Evolutionary conservation across 2,113 vertebrate species (phyloP).

Genomic region (Anguilla japonica): DNA sequence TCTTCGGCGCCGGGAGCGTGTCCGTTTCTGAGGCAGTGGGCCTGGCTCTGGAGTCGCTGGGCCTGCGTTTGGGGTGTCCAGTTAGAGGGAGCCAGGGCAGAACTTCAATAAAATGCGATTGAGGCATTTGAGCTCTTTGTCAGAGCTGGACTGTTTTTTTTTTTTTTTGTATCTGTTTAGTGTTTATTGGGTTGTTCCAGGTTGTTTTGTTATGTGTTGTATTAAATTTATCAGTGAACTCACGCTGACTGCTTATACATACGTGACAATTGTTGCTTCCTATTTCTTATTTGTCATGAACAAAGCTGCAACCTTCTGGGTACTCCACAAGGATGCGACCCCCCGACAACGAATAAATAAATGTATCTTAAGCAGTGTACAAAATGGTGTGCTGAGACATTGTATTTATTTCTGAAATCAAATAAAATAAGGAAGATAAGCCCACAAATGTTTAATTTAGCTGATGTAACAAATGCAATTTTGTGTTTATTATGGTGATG

Average conservation of each 20-base stretch:
- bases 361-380: not conserved
- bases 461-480: not conserved
- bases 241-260: not conserved
- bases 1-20: slow-evolving; percentile 13
- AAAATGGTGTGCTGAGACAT: not conserved
- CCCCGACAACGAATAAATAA: not conserved
- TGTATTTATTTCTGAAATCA: not conserved
- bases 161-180: not conserved
- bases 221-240: too few species aligned
- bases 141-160: not conserved
- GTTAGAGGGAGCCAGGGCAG: not conserved
- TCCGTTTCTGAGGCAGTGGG: not conserved
- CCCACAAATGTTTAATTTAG: not conserved
- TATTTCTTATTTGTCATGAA: not conserved
- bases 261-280: not conserved
- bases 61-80: not conserved
- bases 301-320: not conserved
- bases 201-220: not conserved
- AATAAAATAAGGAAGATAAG: not conserved
- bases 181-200: not conserved
- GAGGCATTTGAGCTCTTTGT: not conserved
- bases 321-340: not conserved
- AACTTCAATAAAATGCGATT: not conserved
- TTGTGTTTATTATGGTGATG: not conserved
- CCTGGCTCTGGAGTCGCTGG: slow-evolving; percentile 6